Conservation (phyloP, 2,797 vertebrate species). For the Microctenopoma stevenorrisi region DNA sequence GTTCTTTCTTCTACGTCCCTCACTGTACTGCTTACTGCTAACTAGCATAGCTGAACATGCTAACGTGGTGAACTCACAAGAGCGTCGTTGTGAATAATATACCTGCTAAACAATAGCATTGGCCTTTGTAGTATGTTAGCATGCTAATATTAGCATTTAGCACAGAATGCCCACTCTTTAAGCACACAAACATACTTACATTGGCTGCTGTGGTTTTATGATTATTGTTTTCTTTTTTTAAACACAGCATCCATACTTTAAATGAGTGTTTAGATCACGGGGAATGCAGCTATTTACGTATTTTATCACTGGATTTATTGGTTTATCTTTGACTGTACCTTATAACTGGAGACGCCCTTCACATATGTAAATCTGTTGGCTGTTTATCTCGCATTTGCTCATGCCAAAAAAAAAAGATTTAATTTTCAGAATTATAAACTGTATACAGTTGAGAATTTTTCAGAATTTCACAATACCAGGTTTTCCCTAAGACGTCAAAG, state of each 20-base stretch:
- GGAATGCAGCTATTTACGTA: not conserved
- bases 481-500: slow-evolving; percentile 24
- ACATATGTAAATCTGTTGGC: not conserved
- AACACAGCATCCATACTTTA: too few species aligned
- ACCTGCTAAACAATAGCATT: not conserved
- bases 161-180: not conserved
- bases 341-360: not conserved
- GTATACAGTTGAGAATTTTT: not conserved
- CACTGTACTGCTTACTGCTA: too few species aligned
- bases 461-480: slow-evolving; percentile 35
- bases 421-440: not conserved
- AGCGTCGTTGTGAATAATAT: too few species aligned
- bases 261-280: not conserved
- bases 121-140: not conserved
- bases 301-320: not conserved
- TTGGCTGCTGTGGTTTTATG: not conserved
- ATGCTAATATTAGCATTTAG: not conserved
- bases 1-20: not conserved
- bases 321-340: not conserved
- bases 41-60: not conserved
- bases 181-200: not conserved
- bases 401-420: too few species aligned
- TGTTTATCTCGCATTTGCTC: not conserved
- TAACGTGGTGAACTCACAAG: not conserved
- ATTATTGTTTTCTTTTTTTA: too few species aligned